Base-by-base conservation (phyloP, 2,113 vertebrate species). In the Geococcyx californianus region DNA sequence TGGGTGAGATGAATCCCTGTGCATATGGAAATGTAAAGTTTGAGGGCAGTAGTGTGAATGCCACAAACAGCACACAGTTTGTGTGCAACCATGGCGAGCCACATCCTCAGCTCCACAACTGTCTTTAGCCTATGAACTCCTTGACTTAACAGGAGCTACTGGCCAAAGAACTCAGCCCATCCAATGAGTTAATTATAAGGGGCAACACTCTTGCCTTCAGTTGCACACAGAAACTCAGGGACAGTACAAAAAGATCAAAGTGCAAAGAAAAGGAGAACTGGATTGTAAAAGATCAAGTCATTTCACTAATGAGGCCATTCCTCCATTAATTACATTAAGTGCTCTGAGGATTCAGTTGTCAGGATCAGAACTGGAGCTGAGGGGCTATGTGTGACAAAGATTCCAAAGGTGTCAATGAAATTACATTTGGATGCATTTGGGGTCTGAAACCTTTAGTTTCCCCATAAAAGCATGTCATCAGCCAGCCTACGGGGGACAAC, bases 171-270 rank as follows among this genome's bases (percentile, higher is more conserved):
- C 15, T 15, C 25, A 56, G 6, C 19, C 59, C n/a, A 88, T 1
- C 17, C 28, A 54, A 21, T 9, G 40, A 60, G 16, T n/a, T 52
- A 66, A 54, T 14, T 13, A 9, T 16, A 49, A 33, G 26, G 25
- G 16, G 21, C 5, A 47, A 24, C 58, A 13, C 20, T 62, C 45
- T 24, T 67, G 10, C 25, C 36, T 69, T 89, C 20, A 54, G 25
- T 15, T 78, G 19, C 18, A 9, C 25, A 17, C 0, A 2, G 21
- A 58, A 49, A 59, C 42, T 67, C 0, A 0, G 31, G n/a, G 29
- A 15, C 3, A 45, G 8, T 0, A 6, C 21, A 60, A 7, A 19
- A 79, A 67, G 31, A 42, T 31, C 29, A 31, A 83, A 80, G 24
- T 3, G 8, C 44, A 69, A 47, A 60, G 64, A 80, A 87, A 86